phyloP scores from a whole-genome alignment of 92 coral and sea anemone genomes.

The Blastomussa wellsi region DNA sequence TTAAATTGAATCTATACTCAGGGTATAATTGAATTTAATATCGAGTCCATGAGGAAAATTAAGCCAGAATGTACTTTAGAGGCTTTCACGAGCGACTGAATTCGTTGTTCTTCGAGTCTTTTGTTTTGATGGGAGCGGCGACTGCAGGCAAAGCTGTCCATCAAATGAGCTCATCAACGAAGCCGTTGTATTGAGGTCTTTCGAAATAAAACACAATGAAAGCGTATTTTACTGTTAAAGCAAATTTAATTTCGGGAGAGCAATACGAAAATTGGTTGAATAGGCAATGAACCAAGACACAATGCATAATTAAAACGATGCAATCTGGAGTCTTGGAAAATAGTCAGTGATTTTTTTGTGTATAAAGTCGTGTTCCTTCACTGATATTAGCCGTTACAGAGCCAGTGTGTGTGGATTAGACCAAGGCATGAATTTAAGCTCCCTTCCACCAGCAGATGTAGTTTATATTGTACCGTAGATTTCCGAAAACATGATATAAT shows the following conservation, averaged over 20 bases:
- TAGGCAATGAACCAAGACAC: neutral
- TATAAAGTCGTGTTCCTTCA: neutral
- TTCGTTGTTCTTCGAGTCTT: slow-evolving; percentile 2
- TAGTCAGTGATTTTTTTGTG: neutral
- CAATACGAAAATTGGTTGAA: slow-evolving; percentile 2
- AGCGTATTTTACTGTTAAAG: slow-evolving; percentile 1
- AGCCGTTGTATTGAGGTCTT: neutral
- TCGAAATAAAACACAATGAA: slow-evolving; percentile 10
- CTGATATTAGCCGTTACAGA: neutral
- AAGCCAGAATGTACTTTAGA: slow-evolving; percentile 18
- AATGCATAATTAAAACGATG: slow-evolving; percentile 17
- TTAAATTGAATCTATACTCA: slow-evolving; percentile 16
- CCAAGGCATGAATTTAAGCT: neutral
- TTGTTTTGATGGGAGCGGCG: slow-evolving; percentile 19
- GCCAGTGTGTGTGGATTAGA: neutral
- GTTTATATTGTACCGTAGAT: neutral
- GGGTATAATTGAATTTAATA: slow-evolving; percentile 25
- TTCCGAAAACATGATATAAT: no score
- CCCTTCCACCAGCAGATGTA: neutral
- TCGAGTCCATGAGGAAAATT: neutral
- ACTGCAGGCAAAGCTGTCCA: neutral
- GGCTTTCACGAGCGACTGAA: neutral
- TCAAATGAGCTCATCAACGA: neutral
- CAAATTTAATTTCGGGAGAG: slow-evolving; percentile 10
- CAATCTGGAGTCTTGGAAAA: neutral